Base-by-base conservation (phyloP, 2,888 invertebrate species). In the Volucella inflata region DNA sequence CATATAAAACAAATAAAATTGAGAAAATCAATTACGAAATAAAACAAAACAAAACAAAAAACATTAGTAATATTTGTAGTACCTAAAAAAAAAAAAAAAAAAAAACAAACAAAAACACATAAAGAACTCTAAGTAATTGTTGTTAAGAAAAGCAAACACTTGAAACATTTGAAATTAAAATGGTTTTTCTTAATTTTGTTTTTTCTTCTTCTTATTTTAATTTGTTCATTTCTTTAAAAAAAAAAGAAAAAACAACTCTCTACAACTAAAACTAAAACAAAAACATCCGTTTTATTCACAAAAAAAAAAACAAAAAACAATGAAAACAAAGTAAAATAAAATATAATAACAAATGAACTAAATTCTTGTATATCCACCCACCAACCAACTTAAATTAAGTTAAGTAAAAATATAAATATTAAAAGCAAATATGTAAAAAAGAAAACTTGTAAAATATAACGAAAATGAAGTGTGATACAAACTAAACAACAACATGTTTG, bases 311-410 rank as follows among this genome's bases (percentile, higher is more conserved):
- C 0, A 6, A 30, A 30, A 30, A 30, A 30, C 4, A 30, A 21
- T 21, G 21, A 30, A 30, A 30, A 30, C 30, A 30, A 30, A 30
- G 6, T 6, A 30, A 30, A 30, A 30, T 0, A 30, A 30, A 30
- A 30, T 2, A 30, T 6, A 30, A 6, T 6, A 30, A 68, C 64
- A 71, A 84, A 80, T 71, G 84, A 84, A 85, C 71, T 81, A 77
- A 72, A 81, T 85, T 81, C 70, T 84, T 81, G 71, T 85, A 77
- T 81, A 81, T 85, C 85, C 85, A 85, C 85, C 85, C 85, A 85
- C 85, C 85, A 85, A 85, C 76, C 81, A 81, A 85, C 76, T 81
- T 81, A 85, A 84, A 70, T 72, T 82, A 82, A 74, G 74, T 65
- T 74, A 87, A 72, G 65, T 76, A 70, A 81, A 76, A 67, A 50